A percentile compares a stretch with the other conserved stretches of the same genome.
phyloP scores from a whole-genome alignment of 2,797 vertebrate genomes.

The Heliangelus exortis region DNA sequence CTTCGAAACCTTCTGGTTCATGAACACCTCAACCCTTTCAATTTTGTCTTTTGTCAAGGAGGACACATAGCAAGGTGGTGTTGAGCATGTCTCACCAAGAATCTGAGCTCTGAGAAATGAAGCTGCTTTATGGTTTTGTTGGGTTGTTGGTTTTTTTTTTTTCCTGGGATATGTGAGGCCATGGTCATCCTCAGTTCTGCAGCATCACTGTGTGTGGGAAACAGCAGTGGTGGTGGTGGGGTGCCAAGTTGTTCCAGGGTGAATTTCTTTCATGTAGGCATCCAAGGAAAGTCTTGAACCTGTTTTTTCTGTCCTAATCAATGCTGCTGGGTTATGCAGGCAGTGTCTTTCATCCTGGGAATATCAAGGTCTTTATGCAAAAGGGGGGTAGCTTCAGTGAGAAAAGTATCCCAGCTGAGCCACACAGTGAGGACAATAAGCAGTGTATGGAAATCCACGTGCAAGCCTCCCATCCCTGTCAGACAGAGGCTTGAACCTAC shows the following conservation, averaged over 20 bases:
- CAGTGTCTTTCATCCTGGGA: constrained; percentile 30
- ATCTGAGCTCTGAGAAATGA: background rate
- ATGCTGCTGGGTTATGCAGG: constrained; percentile 29
- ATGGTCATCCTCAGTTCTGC: background rate
- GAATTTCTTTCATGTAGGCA: background rate
- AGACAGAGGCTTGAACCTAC: background rate
- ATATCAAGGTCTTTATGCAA: constrained; percentile 31
- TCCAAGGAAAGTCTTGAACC: background rate
- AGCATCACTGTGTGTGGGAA: background rate
- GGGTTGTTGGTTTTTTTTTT: background rate
- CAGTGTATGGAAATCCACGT: background rate
- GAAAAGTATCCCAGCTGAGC: background rate
- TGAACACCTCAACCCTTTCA: background rate
- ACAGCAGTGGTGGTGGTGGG: background rate
- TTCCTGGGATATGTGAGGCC: background rate
- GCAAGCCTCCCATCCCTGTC: background rate
- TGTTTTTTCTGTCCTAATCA: constrained; percentile 59
- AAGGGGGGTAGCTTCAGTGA: background rate
- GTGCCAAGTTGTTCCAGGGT: background rate
- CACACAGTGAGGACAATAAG: background rate
- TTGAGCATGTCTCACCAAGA: background rate
- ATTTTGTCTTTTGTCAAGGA: background rate
- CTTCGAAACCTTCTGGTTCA: background rate
- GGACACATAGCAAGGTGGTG: background rate
- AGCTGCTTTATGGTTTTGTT: too few relatives aligned